A percentile compares a stretch with the other conserved stretches of the same genome.
Conservation (phyloP, 2,888 invertebrate species). For the Acanthosepion pharaonis region DNA sequence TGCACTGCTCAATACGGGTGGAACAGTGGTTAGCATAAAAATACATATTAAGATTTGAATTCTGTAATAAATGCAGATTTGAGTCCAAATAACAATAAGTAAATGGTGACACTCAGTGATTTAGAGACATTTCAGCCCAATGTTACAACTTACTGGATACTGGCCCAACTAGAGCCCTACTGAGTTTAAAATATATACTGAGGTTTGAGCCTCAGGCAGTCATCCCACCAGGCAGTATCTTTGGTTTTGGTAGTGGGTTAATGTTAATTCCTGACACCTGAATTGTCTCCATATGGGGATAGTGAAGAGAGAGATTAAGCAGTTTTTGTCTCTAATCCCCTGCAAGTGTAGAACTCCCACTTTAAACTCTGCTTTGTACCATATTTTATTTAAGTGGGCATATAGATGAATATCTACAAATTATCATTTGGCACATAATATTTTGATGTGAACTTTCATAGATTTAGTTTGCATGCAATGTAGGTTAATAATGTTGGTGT, state of each 20-base stretch:
- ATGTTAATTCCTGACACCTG: too few relatives aligned
- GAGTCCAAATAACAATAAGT: not conserved
- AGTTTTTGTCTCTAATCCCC: too few relatives aligned
- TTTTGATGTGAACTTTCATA: not conserved
- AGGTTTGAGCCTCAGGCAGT: too few relatives aligned
- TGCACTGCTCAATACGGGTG: not conserved
- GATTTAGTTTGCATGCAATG: not conserved
- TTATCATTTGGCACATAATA: not conserved
- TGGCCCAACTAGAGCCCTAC: too few relatives aligned
- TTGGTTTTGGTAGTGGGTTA: too few relatives aligned
- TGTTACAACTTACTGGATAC: not conserved
- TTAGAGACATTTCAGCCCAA: not conserved
- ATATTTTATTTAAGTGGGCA: too few relatives aligned
- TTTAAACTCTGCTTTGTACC: too few relatives aligned
- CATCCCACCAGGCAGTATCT: too few relatives aligned
- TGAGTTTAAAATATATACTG: too few relatives aligned
- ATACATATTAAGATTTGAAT: not conserved
- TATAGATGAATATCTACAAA: not conserved
- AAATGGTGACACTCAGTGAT: not conserved
- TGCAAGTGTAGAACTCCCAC: too few relatives aligned
- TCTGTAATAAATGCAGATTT: not conserved
- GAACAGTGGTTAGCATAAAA: not conserved
- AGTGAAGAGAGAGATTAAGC: too few relatives aligned
- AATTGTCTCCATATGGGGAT: too few relatives aligned
- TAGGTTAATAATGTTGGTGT: not conserved